phyloP scores from a whole-genome alignment of 2,113 vertebrate genomes.

The Glareola pratincola region DNA sequence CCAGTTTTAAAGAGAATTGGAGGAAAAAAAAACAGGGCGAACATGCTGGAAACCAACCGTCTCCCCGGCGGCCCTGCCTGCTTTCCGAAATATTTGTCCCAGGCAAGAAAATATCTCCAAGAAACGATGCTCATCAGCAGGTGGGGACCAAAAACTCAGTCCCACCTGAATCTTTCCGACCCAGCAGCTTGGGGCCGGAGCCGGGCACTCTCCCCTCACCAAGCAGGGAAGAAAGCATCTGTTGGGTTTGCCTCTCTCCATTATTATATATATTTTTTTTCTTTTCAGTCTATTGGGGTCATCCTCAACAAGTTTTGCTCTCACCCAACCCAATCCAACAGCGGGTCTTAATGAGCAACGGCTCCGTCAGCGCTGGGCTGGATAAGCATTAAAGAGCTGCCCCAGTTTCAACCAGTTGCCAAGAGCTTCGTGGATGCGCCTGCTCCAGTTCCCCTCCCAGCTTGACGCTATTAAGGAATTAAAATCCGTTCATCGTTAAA shows the following conservation, averaged over 20 bases:
- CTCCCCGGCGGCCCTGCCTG: background rate
- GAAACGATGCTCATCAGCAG: background rate
- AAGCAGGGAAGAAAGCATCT: background rate
- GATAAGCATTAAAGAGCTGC: background rate
- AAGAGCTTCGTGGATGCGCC: background rate
- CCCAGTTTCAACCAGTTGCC: conserved; percentile 39
- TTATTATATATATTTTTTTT: background rate
- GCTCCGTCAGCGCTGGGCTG: background rate
- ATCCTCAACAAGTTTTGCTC: background rate
- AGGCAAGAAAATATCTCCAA: background rate
- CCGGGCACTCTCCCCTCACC: accelerated
- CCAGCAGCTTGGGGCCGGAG: background rate
- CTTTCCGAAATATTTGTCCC: background rate
- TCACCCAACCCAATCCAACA: background rate
- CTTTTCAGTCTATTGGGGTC: accelerated
- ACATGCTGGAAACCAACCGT: background rate
- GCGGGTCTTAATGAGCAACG: accelerated
- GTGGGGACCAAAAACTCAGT: background rate
- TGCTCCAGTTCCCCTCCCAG: background rate
- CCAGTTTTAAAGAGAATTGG: background rate
- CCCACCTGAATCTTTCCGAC: background rate
- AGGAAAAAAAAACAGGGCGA: background rate
- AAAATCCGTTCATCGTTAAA: background rate
- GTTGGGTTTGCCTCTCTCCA: background rate
- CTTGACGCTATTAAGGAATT: conserved; percentile 38